Conservation (phyloP, 2,797 vertebrate genomes). For the Okamejei kenojei region DNA sequence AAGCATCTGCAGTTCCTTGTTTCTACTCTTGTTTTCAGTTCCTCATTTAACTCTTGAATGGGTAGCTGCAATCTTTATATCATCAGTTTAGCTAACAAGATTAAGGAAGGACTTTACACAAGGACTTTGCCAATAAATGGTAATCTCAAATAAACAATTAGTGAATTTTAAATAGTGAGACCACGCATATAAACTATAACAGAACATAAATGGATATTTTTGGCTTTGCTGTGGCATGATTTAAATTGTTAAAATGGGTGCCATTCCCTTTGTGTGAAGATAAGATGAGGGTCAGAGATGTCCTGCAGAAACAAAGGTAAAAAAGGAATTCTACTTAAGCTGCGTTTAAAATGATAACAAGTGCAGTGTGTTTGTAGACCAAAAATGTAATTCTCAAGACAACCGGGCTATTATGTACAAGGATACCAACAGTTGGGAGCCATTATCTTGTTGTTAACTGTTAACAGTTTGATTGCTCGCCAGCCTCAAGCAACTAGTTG, state of each 20-base stretch:
- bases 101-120: neutral
- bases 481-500: neutral
- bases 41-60: neutral
- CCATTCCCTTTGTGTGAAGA: neutral
- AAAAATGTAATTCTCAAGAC: neutral
- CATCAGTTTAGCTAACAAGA: neutral
- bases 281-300: neutral
- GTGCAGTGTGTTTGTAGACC: neutral
- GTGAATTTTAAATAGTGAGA: neutral
- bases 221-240: neutral
- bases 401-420: neutral
- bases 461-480: neutral
- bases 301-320: neutral
- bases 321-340: neutral
- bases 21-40: neutral
- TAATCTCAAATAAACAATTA: neutral
- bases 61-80: neutral
- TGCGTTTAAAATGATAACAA: neutral
- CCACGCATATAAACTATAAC: neutral
- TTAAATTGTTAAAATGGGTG: neutral
- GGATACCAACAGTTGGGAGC: neutral
- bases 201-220: neutral
- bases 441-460: neutral
- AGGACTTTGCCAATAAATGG: too few species aligned
- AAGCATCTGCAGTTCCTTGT: too few species aligned